phyloP scores from a whole-genome alignment of 2,888 invertebrate species.

The Piscicola geometra region DNA sequence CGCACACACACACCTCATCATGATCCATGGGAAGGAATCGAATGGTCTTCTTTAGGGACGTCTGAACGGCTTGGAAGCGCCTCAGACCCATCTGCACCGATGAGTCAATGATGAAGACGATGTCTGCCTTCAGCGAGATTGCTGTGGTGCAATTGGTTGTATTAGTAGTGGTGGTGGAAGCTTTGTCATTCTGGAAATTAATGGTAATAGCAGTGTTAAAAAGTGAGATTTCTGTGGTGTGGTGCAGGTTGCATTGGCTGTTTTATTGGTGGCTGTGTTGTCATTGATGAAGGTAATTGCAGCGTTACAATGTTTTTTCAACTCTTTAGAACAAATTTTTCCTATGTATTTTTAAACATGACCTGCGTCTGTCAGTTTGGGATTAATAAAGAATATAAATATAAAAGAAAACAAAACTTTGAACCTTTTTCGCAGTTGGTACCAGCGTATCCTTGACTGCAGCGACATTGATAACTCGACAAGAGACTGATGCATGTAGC shows the following conservation, averaged over 20 bases:
- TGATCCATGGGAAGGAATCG: constrained; percentile 46
- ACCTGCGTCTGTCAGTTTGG: too few relatives aligned
- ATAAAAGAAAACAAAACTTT: too few relatives aligned
- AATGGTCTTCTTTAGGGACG: constrained; percentile 47
- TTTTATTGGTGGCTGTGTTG: too few relatives aligned
- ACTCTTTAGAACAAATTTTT: too few relatives aligned
- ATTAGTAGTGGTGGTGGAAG: too few relatives aligned
- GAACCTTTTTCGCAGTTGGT: constrained; percentile 40
- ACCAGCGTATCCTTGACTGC: constrained; percentile 39
- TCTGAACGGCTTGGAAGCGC: constrained; percentile 44
- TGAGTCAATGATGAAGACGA: constrained; percentile 48
- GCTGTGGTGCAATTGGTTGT: constrained; percentile 40
- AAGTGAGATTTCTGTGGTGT: too few relatives aligned
- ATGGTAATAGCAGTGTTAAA: too few relatives aligned
- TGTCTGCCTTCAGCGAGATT: constrained; percentile 48
- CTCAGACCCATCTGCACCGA: constrained; percentile 37
- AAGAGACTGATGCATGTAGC: constrained; percentile 39
- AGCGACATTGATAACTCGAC: constrained; percentile 38
- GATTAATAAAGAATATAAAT: too few relatives aligned
- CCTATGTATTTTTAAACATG: too few relatives aligned
- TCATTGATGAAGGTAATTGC: too few relatives aligned
- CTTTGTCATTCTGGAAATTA: not conserved
- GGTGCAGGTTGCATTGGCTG: too few relatives aligned
- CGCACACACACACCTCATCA: constrained; percentile 31
- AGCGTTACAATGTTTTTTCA: too few relatives aligned